A percentile compares a stretch with the other conserved stretches of the same genome.
phyloP scores from a whole-genome alignment of 2,888 invertebrate species.

The Cylindroiulus punctatus region DNA sequence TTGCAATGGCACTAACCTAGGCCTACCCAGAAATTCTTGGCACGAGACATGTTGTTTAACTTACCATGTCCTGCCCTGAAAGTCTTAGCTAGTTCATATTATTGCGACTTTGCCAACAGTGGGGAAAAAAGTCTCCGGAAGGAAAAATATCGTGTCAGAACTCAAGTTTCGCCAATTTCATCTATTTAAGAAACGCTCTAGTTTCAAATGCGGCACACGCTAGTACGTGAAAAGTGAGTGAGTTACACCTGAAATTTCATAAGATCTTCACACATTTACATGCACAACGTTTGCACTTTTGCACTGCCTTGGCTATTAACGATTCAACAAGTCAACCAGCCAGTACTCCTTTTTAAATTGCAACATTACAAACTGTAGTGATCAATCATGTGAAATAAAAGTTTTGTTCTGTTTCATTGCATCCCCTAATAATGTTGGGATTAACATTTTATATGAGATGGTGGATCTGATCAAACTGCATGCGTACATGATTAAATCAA shows the following conservation, averaged over 20 bases:
- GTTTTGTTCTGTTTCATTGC: too few species aligned
- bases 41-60: not conserved
- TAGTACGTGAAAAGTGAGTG: not conserved
- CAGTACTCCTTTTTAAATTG: too few species aligned
- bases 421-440: too few species aligned
- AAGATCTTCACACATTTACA: too few species aligned
- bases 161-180: conserved; percentile 1
- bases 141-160: conserved; percentile 27
- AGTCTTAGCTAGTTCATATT: not conserved
- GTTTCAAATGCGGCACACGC: not conserved
- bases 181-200: not conserved
- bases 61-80: conserved; percentile 20
- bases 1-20: conserved; percentile 37
- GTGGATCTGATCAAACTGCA: too few species aligned
- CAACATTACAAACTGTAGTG: too few species aligned
- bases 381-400: too few species aligned
- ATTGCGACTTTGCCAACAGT: not conserved
- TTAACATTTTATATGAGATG: too few species aligned
- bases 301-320: too few species aligned
- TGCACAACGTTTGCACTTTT: too few species aligned
- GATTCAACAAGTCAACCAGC: too few species aligned
- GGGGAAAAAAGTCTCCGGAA: not conserved
- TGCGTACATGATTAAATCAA: not conserved
- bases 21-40: conserved; percentile 10
- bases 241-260: not conserved